These are phyloP conservation scores for Callospermophilus lateralis DNA, from an alignment of 2,113 vertebrate species.

Conservation along the genomic window DNA sequence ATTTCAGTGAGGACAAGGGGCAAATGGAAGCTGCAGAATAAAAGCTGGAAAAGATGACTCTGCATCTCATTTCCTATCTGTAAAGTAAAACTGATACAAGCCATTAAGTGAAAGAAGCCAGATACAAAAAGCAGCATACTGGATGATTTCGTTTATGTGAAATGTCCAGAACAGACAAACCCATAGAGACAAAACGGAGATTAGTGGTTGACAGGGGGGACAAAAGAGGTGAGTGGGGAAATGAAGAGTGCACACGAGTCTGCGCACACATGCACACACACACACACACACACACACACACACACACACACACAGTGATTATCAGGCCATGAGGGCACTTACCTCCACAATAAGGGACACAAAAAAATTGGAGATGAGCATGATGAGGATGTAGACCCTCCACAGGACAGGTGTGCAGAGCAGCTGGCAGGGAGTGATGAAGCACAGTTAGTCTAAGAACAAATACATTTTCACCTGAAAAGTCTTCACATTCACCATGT, in stretches of 20 bases:
- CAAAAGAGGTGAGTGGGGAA: background rate
- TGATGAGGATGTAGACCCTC: conserved; percentile 86
- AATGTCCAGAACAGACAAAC: background rate
- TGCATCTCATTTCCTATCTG: background rate
- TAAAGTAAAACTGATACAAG: background rate
- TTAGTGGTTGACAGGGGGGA: background rate
- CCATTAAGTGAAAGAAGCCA: conserved; percentile 24
- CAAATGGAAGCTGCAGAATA: background rate
- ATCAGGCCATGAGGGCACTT: background rate
- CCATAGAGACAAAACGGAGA: background rate
- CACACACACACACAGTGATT: background rate
- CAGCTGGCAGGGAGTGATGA: conserved; percentile 75
- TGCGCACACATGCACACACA: too few species aligned
- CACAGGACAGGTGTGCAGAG: conserved; percentile 87
- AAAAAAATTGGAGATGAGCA: conserved; percentile 85
- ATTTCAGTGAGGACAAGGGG: background rate
- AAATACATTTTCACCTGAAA: background rate
- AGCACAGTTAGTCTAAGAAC: conserved; percentile 13
- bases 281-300: background rate
- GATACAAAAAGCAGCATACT: background rate
- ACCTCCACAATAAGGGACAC: conserved; percentile 87
- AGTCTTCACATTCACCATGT: background rate
- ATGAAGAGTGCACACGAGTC: background rate
- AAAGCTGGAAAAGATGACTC: background rate
- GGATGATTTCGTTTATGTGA: background rate